phyloP scores from a whole-genome alignment of 1,140 invertebrate genomes.

The Phortica variegata region DNA sequence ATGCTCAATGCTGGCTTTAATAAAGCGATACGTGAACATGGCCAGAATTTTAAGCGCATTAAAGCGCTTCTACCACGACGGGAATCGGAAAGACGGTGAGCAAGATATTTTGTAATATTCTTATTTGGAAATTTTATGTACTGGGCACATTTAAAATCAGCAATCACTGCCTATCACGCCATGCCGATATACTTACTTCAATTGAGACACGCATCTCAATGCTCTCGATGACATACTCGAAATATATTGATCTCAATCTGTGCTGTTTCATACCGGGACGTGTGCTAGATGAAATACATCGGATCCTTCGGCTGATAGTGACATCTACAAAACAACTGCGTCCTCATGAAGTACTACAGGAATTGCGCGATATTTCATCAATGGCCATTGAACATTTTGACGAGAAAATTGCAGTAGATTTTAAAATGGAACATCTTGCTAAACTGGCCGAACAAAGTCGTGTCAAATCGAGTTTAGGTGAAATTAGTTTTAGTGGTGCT shows the following conservation, averaged over 20 bases:
- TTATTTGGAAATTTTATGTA: background rate
- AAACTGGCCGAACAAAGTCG: constrained; percentile 24
- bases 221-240: constrained; percentile 88
- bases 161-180: constrained; percentile 78
- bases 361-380: constrained; percentile 86
- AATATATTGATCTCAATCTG: constrained; percentile 61
- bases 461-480: constrained; percentile 13
- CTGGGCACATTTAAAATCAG: constrained; percentile 31
- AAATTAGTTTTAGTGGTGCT: constrained; percentile 39
- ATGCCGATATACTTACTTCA: constrained; percentile 85
- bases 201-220: constrained; percentile 89
- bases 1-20: constrained; percentile 80
- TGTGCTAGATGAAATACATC: constrained; percentile 85
- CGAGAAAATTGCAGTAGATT: constrained; percentile 70
- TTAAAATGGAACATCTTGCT: constrained; percentile 27
- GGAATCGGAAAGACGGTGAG: constrained; percentile 79
- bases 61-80: constrained; percentile 81
- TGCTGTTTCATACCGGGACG: constrained; percentile 94
- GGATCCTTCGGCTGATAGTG: constrained; percentile 71
- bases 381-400: constrained; percentile 98
- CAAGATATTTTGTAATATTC: background rate
- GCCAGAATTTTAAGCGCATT: constrained; percentile 71
- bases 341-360: constrained; percentile 83
- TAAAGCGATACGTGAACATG: constrained; percentile 76
- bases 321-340: constrained; percentile 68